Evolutionary conservation across 1,140 invertebrate genomes (phyloP), one percentile per base, ranked within the genome.

Genomic region (Euwallacea fornicatus): DNA sequence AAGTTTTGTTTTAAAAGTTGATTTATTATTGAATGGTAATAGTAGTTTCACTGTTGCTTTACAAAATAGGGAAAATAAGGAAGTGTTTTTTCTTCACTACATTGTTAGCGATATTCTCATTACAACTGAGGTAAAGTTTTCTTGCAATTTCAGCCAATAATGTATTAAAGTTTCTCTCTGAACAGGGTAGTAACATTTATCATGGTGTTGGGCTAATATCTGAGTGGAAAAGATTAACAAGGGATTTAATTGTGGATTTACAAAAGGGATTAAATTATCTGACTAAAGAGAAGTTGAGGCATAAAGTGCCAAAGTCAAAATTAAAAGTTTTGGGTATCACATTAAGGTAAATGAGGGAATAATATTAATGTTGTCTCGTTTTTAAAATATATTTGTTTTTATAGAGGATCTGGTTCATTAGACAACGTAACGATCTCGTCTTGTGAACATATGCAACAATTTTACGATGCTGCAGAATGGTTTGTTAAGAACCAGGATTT

Each of bases 401-500:
- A 13, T 53, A 72, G 87, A 70, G 96, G 96, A 53, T 84, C 87
- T 69, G 93, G 95, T 2, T 86, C 88, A 71, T 85, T 93, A 67
- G 91, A 93, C 78, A 95, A 96, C 83, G 81, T 98, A 60, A 93
- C 90, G 8, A 80, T 97, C 44, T 88, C 91, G n/a, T 88, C 90
- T 2, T 91, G 88, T 74, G 90, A 93, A 77, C 95, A 98, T 82
- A 86, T 93, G 81, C 87, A 90, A 61, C 92, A 96, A 81, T 98
- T 98, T 84, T 94, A 92, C 77, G 90, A 93, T 79, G 92, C 96
- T 2, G 95, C 96, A 11, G 88, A 94, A 76, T 99, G 97, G 97
- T 91, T 99, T 78, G 88, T 97, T 4, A 83, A 84, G 16, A 88
- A 95, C 84, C 97, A 99, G 83, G 90, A 96, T 79, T 76, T 82